Conservation (phyloP, 2,797 vertebrate genomes). For the Spea hammondii region DNA sequence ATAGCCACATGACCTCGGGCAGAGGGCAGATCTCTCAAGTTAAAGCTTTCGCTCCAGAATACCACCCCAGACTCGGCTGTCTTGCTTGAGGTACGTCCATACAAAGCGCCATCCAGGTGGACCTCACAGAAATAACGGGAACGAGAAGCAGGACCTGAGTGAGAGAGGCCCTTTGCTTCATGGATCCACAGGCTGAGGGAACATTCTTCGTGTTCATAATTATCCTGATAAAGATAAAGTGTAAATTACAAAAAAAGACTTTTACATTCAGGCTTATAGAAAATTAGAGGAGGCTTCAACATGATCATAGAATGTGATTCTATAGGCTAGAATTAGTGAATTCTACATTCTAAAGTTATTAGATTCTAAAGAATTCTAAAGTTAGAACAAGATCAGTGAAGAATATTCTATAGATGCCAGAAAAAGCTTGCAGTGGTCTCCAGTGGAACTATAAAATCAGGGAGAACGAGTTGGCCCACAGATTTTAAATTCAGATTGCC, state of each 20-base stretch:
- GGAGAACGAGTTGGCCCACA: too few species aligned
- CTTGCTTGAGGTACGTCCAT: conserved; percentile 81
- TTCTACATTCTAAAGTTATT: too few species aligned
- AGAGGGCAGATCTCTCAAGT: conserved; percentile 80
- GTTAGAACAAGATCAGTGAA: too few species aligned
- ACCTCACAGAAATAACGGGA: conserved; percentile 76
- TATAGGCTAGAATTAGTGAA: too few species aligned
- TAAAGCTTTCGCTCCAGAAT: conserved; percentile 93
- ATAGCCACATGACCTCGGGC: conserved; percentile 75
- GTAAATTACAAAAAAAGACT: neutral
- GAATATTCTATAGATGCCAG: too few species aligned
- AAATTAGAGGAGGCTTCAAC: too few species aligned
- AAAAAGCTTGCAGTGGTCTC: too few species aligned
- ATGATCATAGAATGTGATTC: too few species aligned
- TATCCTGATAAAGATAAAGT: conserved; percentile 71
- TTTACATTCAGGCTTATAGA: too few species aligned
- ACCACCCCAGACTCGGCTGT: conserved; percentile 66
- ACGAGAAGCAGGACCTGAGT: conserved; percentile 63
- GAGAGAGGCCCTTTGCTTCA: conserved; percentile 81
- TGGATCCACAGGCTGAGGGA: conserved; percentile 86
- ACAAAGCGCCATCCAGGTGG: conserved; percentile 80
- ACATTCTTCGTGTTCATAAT: conserved; percentile 83
- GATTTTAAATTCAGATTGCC: too few species aligned
- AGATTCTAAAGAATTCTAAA: too few species aligned
- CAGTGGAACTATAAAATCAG: too few species aligned